A percentile compares a stretch with the other conserved stretches of the same genome.
phyloP scores from a whole-genome alignment of 2,888 invertebrate genomes.

The Phalera bucephala region DNA sequence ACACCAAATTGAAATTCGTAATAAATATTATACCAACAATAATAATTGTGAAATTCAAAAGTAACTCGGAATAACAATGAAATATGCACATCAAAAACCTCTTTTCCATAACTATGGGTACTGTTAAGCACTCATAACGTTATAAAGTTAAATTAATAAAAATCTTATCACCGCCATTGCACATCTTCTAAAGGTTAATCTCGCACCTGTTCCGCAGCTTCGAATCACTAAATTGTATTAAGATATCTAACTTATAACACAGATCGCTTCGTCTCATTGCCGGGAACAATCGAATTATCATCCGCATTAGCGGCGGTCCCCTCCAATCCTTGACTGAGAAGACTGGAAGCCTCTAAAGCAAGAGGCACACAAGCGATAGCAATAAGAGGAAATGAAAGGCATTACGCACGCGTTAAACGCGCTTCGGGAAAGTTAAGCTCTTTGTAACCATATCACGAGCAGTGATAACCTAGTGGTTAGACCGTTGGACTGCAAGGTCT shows the following conservation, averaged over 20 bases:
- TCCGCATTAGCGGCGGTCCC: constrained; percentile 22
- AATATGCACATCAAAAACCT: too few relatives aligned
- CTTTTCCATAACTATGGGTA: too few relatives aligned
- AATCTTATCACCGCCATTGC: too few relatives aligned
- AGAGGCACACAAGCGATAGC: constrained; percentile 9
- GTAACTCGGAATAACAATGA: too few relatives aligned
- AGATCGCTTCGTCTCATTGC: constrained; percentile 26
- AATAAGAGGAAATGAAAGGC: constrained; percentile 15
- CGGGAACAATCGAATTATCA: constrained; percentile 34
- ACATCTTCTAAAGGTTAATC: constrained; percentile 2
- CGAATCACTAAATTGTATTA: constrained; percentile 26
- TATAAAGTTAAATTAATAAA: too few relatives aligned
- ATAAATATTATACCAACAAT: too few relatives aligned
- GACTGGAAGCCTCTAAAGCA: constrained; percentile 10
- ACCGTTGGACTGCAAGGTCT: too few relatives aligned
- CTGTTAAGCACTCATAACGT: too few relatives aligned
- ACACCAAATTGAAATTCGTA: too few relatives aligned
- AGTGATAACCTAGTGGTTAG: too few relatives aligned
- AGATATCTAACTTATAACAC: constrained; percentile 26
- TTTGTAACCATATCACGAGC: too few relatives aligned
- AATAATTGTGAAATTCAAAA: too few relatives aligned
- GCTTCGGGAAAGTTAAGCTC: constrained; percentile 21
- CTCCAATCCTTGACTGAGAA: constrained; percentile 22
- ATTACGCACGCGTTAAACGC: constrained; percentile 12
- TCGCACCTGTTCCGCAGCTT: constrained; percentile 4